A percentile compares a stretch with the other conserved stretches of the same genome.
Evolutionary conservation across 2,113 vertebrate species (phyloP).

Genomic region (Ctenomys sociabilis): DNA sequence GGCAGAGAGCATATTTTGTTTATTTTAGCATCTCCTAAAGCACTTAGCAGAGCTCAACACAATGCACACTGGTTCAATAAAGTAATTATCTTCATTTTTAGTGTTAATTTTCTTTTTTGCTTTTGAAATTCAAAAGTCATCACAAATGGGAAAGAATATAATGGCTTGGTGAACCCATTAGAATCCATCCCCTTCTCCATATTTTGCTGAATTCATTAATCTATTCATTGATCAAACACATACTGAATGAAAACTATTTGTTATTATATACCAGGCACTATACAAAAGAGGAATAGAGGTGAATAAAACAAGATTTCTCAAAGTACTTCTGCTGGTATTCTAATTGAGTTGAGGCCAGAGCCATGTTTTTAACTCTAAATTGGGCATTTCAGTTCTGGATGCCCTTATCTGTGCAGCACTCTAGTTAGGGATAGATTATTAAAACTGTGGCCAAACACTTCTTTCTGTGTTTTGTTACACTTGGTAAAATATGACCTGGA

Average conservation of each 20-base stretch:
- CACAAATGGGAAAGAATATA: conserved; percentile 14
- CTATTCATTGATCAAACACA: conserved; percentile 29
- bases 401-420: background rate
- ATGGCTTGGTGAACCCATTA: conserved; percentile 11
- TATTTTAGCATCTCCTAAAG: conserved; percentile 45
- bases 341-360: background rate
- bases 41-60: conserved; percentile 31
- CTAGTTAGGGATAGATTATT: background rate
- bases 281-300: background rate
- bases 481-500: background rate
- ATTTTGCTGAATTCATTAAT: conserved; percentile 60
- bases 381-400: background rate
- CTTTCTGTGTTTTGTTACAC: background rate
- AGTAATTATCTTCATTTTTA: conserved; percentile 40
- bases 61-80: conserved; percentile 40
- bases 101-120: conserved; percentile 43
- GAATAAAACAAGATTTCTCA: conserved; percentile 45
- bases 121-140: conserved; percentile 67
- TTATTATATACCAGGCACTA: background rate
- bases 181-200: conserved; percentile 23
- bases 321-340: background rate
- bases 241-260: conserved; percentile 15
- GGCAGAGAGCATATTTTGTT: background rate
- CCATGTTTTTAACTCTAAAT: background rate
- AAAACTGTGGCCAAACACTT: background rate